Base-by-base conservation (phyloP, 2,888 invertebrate genomes). In the Diarsia brunnea region DNA sequence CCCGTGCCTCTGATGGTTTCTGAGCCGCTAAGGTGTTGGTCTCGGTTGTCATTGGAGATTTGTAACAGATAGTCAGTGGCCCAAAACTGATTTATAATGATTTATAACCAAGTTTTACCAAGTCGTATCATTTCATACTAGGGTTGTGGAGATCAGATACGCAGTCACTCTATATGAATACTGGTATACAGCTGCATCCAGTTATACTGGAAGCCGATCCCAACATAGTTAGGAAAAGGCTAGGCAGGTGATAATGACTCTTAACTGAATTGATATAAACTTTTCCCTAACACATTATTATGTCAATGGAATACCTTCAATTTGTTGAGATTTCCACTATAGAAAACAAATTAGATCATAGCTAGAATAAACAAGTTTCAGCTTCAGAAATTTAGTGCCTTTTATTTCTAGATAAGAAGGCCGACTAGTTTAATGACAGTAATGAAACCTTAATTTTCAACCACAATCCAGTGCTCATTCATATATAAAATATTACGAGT, bases 391-490 rank as follows among this genome's bases (percentile, higher is more conserved):
- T 53, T 49, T n/a, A 19, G 19, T 19, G 4, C 16, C 27, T 61
- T 24, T 12, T 49, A 78, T 58, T 49, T 75, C 12, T 43, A 63
- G 14, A 8, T 38, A 27, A 14, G 11, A 5, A 47, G 1, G 16
- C 27, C 21, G 10, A n/a, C 24, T n/a, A 19, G 14, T 61, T 61
- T 16, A 75, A 12, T 76, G 21, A 38, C 10, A 43, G 21, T 14
- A 58, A 43, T 0, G 16, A 27, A 79, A 16, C 21, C 31, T 24
- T 24, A 61, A 63, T 65, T 69, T 47, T 16, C 19, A 55, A 73
- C 43, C 71, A 60, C 38, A 60, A 69, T 14, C 2, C 21, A 68
- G 16, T 55, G 24, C 66, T 67, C 63, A 58, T 58, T n/a, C 24
- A 51, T 8, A 51, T 8, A 67, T 24, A 27, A 45, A 49, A 69